Evolutionary conservation across 53 echinoderm and acorn worm genomes (phyloP).

Genomic region (Henricia sp.): DNA sequence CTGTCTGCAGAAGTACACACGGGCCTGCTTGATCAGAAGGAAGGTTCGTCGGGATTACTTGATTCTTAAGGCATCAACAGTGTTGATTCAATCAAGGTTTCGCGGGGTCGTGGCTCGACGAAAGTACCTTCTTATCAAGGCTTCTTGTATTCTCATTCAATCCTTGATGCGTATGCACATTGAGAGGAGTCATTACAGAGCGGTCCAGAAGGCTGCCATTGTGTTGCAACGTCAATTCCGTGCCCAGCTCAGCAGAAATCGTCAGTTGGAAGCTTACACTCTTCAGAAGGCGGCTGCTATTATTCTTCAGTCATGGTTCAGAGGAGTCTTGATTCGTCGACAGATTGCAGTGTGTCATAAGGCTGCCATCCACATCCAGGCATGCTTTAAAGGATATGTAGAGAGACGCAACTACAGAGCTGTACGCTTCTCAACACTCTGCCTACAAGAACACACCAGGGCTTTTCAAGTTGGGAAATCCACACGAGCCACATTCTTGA

Average conservation of each 20-base stretch:
- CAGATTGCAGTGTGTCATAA: conserved; percentile 28
- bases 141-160: conserved; percentile 71
- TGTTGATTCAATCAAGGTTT: conserved; percentile 51
- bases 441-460: conserved; percentile 66
- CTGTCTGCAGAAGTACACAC: conserved; percentile 47
- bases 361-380: conserved; percentile 74
- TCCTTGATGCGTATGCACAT: conserved; percentile 31
- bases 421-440: conserved; percentile 48
- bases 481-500: conserved; percentile 31
- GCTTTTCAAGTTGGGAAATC: conserved; percentile 43
- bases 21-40: conserved; percentile 39
- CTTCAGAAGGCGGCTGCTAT: conserved; percentile 28
- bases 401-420: conserved; percentile 22
- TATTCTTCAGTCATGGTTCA: conserved; percentile 44
- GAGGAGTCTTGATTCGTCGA: conserved; percentile 35
- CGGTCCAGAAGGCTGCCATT: conserved; percentile 41
- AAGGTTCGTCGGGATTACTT: conserved; percentile 13
- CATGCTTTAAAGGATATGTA: conserved; percentile 44
- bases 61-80: conserved; percentile 18
- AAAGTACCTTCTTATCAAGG: conserved; percentile 18
- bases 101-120: conserved; percentile 28
- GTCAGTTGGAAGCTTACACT: conserved; percentile 23
- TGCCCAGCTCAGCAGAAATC: conserved; percentile 40
- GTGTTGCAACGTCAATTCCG: conserved; percentile 72
- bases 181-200: conserved; percentile 28